Conservation (phyloP, 2,888 invertebrate genomes). For the Lydus trimaculatus region DNA sequence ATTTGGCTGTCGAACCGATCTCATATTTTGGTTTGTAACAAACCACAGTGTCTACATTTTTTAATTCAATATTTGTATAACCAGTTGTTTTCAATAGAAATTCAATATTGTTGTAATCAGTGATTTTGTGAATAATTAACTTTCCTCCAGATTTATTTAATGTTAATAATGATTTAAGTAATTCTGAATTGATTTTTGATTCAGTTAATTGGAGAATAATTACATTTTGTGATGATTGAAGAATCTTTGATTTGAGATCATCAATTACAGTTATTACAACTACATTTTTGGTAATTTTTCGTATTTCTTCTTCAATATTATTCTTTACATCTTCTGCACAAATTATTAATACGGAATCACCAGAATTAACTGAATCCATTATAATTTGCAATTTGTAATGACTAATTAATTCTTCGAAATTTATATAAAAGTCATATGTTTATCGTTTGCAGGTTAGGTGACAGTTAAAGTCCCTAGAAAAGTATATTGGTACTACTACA, state of each 20-base stretch:
- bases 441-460: too few species aligned
- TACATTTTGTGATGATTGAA: conserved; percentile 2
- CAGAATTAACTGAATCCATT: conserved; percentile 12
- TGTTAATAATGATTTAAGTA: conserved; percentile 20
- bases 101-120: conserved; percentile 41
- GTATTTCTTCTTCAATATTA: not conserved
- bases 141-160: conserved; percentile 47
- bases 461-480: too few species aligned
- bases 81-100: conserved; percentile 53
- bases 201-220: not conserved
- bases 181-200: conserved; percentile 9
- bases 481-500: too few species aligned
- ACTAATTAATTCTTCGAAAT: not conserved
- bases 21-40: conserved; percentile 75
- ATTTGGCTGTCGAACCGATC: conserved; percentile 69
- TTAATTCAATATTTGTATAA: conserved; percentile 48
- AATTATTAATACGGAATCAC: conserved; percentile 9
- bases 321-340: not conserved
- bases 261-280: not conserved
- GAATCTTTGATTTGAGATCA: conserved; percentile 9
- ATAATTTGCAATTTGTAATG: not conserved
- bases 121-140: conserved; percentile 37
- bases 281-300: not conserved
- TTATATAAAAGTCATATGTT: too few species aligned
- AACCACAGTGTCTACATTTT: conserved; percentile 46